Conservation (phyloP, 2,113 vertebrate genomes). For the Corvus cornix region DNA sequence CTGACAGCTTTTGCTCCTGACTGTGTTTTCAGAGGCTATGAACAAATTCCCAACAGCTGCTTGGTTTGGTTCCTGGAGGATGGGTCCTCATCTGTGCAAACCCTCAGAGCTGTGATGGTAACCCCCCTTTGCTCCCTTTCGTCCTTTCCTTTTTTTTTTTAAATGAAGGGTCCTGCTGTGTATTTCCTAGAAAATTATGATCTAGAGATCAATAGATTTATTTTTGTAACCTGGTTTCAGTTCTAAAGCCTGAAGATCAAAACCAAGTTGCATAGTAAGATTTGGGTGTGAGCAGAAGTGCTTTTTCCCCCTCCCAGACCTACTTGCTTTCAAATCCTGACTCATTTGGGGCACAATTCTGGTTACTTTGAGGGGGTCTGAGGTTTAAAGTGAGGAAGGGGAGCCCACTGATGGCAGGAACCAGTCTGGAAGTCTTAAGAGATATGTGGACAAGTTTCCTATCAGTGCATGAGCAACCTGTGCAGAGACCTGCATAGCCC, state of each 20-base stretch:
- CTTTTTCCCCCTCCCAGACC: neutral
- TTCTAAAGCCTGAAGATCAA: neutral
- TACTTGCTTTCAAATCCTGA: neutral
- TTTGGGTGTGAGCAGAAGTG: neutral
- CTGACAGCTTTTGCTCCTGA: neutral
- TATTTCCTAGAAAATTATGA: neutral
- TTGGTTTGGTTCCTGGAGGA: neutral
- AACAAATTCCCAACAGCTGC: neutral
- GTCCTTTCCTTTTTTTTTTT: neutral
- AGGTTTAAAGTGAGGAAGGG: neutral
- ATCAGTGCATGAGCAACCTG: neutral
- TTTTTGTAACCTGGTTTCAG: neutral
- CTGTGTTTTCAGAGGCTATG: neutral
- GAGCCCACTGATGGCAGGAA: neutral
- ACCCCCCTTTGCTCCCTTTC: fast-evolving
- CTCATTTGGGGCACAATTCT: neutral
- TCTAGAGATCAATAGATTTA: neutral
- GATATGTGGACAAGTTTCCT: neutral
- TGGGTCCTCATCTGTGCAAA: neutral
- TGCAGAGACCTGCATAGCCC: neutral
- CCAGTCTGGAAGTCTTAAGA: neutral
- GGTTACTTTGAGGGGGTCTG: neutral
- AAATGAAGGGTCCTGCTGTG: neutral
- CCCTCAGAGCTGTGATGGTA: neutral
- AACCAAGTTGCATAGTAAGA: neutral